Conservation (phyloP, 2,797 vertebrate species). For the Chromis chromis region DNA sequence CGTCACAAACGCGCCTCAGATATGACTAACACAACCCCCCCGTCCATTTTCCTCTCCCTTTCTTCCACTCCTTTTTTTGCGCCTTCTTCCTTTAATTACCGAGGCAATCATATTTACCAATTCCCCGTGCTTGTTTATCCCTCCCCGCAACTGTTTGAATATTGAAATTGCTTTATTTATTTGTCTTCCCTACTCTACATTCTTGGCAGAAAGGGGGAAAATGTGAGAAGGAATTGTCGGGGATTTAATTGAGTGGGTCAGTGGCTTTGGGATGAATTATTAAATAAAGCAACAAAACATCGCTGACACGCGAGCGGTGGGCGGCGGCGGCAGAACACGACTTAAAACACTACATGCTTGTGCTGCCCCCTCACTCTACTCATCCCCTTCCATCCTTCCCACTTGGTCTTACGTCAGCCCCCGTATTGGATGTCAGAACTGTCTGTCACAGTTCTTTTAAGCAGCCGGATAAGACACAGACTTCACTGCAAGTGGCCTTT, state of each 20-base stretch:
- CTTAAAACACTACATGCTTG: conserved; percentile 54
- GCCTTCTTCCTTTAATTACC: conserved; percentile 80
- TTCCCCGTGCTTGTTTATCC: conserved; percentile 75
- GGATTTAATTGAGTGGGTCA: conserved; percentile 85
- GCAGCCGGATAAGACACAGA: conserved; percentile 62
- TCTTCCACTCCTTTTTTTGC: conserved; percentile 54
- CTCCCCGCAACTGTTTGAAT: conserved; percentile 78
- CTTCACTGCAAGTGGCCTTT: conserved; percentile 63
- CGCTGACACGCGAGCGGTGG: conserved; percentile 43
- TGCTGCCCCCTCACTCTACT: conserved; percentile 26
- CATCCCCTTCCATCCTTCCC: conserved; percentile 18
- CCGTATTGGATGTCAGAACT: conserved; percentile 64
- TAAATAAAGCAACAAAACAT: conserved; percentile 74
- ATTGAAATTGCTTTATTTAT: conserved; percentile 78
- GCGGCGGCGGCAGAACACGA: conserved; percentile 49
- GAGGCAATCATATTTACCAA: conserved; percentile 79
- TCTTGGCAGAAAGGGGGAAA: conserved; percentile 58
- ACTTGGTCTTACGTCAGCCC: conserved; percentile 36
- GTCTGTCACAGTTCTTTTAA: conserved; percentile 73
- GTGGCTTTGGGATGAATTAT: conserved; percentile 78
- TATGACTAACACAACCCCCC: conserved; percentile 77
- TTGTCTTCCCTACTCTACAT: conserved; percentile 57
- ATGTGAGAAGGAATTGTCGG: conserved; percentile 60
- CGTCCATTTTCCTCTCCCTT: conserved; percentile 59
- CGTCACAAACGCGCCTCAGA: conserved; percentile 72